These are phyloP conservation scores for Minunthozetes semirufus DNA, from an alignment of 2,888 invertebrate genomes.

Conservation along the genomic window DNA sequence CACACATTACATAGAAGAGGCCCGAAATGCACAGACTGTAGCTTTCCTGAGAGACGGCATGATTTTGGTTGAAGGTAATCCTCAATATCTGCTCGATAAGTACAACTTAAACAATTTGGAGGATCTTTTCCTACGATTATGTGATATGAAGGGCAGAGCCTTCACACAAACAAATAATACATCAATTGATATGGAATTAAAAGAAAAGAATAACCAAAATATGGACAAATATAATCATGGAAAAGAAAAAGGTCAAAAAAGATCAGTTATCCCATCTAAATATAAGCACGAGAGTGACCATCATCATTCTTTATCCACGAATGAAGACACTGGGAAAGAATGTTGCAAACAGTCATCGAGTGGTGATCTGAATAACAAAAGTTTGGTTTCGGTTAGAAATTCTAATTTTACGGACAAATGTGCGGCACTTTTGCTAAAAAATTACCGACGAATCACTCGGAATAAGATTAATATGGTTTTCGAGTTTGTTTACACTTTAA, in stretches of 20 bases:
- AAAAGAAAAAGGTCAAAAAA: no score
- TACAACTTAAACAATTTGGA: slow-evolving; percentile 17
- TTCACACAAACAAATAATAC: no score
- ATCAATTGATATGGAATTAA: no score
- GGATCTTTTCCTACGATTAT: background rate
- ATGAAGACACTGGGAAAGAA: no score
- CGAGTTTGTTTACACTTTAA: background rate
- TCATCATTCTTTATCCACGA: no score
- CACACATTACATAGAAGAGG: slow-evolving; percentile 92
- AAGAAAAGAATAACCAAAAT: no score
- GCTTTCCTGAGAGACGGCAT: slow-evolving; percentile 48
- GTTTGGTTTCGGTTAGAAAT: background rate
- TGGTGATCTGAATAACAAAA: no score
- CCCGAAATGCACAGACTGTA: slow-evolving; percentile 50
- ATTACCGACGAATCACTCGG: slow-evolving; percentile 46
- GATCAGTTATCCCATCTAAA: no score
- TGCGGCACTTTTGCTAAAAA: slow-evolving; percentile 46
- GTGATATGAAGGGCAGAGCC: no score
- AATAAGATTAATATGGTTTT: slow-evolving; percentile 37
- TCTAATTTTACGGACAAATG: background rate
- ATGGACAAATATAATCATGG: no score
- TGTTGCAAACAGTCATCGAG: no score
- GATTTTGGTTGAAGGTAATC: slow-evolving; percentile 47
- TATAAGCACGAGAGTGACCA: no score
- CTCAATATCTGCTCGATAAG: slow-evolving; percentile 43